Evolutionary conservation across 2,888 invertebrate species (phyloP).

Genomic region (Synanthedon myopaeformis): DNA sequence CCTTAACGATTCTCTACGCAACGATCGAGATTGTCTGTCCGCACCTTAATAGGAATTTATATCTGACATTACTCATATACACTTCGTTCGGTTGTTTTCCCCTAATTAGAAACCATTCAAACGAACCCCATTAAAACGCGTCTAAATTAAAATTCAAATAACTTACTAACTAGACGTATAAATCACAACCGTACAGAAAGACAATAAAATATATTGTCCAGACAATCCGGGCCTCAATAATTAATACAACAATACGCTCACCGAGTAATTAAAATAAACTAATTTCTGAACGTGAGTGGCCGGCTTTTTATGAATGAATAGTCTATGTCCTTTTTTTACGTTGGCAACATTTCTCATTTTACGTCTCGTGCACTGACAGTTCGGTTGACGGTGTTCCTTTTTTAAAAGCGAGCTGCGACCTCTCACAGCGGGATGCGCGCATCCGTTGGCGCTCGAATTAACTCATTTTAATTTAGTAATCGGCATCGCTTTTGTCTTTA

Average conservation of each 20-base stretch:
- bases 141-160: slow-evolving; percentile 69
- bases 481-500: slow-evolving; percentile 11
- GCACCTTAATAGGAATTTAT: slow-evolving; percentile 56
- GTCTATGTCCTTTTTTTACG: slow-evolving; percentile 34
- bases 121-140: slow-evolving; percentile 64
- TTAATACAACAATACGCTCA: slow-evolving; percentile 64
- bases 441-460: slow-evolving; percentile 59
- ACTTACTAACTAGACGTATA: slow-evolving; percentile 69
- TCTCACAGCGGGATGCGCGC: slow-evolving; percentile 53
- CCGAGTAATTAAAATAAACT: slow-evolving; percentile 68
- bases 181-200: slow-evolving; percentile 55
- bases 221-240: slow-evolving; percentile 42
- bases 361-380: slow-evolving; percentile 56
- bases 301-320: slow-evolving; percentile 59
- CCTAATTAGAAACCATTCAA: slow-evolving; percentile 69
- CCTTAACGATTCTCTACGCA: too few relatives aligned
- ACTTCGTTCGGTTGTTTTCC: slow-evolving; percentile 55
- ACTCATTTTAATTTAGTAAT: slow-evolving; percentile 59
- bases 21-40: too few relatives aligned
- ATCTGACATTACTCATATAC: slow-evolving; percentile 59
- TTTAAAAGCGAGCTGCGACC: slow-evolving; percentile 46
- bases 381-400: slow-evolving; percentile 47
- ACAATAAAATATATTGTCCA: slow-evolving; percentile 69
- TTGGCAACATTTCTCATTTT: slow-evolving; percentile 62
- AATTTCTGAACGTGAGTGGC: slow-evolving; percentile 57